Conservation (phyloP, 2,113 vertebrate species). For the Cepphus grylle region DNA sequence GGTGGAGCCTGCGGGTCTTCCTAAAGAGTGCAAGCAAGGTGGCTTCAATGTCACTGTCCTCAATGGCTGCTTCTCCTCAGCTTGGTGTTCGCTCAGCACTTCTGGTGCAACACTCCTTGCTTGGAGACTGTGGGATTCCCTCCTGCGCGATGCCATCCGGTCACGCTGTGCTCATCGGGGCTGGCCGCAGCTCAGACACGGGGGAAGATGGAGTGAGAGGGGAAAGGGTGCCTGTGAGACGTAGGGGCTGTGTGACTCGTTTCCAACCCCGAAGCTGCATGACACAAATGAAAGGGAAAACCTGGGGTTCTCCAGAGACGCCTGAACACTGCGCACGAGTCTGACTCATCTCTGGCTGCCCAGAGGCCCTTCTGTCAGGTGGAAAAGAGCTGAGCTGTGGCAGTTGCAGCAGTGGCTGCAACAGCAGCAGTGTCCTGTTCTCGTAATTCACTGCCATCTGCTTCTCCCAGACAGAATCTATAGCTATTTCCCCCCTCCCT, state of each 20-base stretch:
- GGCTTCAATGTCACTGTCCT: neutral
- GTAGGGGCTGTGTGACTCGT: rapidly evolving
- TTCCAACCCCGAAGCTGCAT: neutral
- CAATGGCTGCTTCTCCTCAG: neutral
- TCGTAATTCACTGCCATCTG: slow-evolving; percentile 47
- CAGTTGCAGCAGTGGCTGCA: slow-evolving; percentile 42
- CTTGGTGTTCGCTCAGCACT: neutral
- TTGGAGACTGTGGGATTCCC: neutral
- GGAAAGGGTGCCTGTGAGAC: neutral
- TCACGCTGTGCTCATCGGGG: rapidly evolving
- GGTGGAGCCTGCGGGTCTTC: neutral
- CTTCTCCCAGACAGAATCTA: slow-evolving; percentile 17
- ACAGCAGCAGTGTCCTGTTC: slow-evolving; percentile 34
- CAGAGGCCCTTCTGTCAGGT: slow-evolving; percentile 51
- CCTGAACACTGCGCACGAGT: neutral
- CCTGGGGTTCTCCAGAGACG: neutral
- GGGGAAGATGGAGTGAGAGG: neutral
- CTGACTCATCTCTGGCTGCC: slow-evolving; percentile 55
- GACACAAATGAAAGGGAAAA: neutral
- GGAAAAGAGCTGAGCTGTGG: slow-evolving; percentile 25
- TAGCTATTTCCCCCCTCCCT: neutral
- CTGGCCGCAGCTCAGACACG: neutral
- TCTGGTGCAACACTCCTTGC: neutral
- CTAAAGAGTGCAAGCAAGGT: neutral
- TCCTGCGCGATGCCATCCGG: neutral